A percentile compares a stretch with the other conserved stretches of the same genome.
Conservation (phyloP, 1,140 invertebrate genomes). For the Zaprionus inermis region DNA sequence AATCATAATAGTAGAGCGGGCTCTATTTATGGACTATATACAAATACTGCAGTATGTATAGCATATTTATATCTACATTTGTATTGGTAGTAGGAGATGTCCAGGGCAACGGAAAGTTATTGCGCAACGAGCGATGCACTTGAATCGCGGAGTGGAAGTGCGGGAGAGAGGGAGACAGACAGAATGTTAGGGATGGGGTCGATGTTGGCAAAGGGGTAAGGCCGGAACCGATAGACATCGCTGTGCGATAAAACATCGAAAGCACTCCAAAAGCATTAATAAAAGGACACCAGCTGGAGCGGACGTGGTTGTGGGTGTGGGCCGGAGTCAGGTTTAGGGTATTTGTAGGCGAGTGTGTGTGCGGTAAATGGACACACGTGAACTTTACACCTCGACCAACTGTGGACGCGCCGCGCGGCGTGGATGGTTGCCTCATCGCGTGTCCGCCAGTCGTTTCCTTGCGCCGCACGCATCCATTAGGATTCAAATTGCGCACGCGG, state of each 20-base stretch:
- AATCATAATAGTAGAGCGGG: slow-evolving; percentile 72
- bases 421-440: slow-evolving; percentile 64
- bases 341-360: neutral
- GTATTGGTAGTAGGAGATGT: slow-evolving; percentile 2
- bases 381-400: slow-evolving; percentile 73
- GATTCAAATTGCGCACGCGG: slow-evolving; percentile 76
- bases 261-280: slow-evolving; percentile 82
- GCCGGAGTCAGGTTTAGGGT: slow-evolving; percentile 5
- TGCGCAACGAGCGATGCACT: slow-evolving; percentile 75
- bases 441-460: slow-evolving; percentile 72
- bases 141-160: slow-evolving; percentile 34
- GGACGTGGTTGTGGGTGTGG: neutral
- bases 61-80: slow-evolving; percentile 3
- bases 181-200: neutral
- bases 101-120: slow-evolving; percentile 67
- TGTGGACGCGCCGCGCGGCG: slow-evolving; percentile 22
- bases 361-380: slow-evolving; percentile 79
- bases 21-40: slow-evolving; percentile 61
- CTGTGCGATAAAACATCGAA: slow-evolving; percentile 77
- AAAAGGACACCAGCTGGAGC: slow-evolving; percentile 51
- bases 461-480: slow-evolving; percentile 77
- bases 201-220: neutral
- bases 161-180: neutral
- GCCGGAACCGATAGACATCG: slow-evolving; percentile 56
- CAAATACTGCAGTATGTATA: slow-evolving; percentile 1